Evolutionary conservation across 2,888 invertebrate species (phyloP), one percentile per base, ranked within the genome.

Genomic region (Nymphalis polychloros): DNA sequence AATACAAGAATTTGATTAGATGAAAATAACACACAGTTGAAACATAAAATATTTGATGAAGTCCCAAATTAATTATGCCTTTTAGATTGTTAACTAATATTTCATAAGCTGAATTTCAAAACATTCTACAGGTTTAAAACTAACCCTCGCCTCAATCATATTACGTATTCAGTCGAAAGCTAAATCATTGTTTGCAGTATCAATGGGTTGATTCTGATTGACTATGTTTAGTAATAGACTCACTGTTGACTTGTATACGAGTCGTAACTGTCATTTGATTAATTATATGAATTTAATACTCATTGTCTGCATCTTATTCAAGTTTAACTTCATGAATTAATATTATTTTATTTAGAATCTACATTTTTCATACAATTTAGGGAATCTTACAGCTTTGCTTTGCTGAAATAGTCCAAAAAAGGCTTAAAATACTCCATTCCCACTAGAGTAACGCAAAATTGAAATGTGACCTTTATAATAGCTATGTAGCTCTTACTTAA

Each of bases 121-220:
- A 55, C 27, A 16, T 17, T 16, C 35, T 35, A 35, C 13, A 31
- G 5, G 13, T 41, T 13, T 41, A 41, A 41, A 41, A 41, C 13
- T 13, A 55, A 5, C 17, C 17, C n/a, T 31, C 17, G n/a, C 27
- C 27, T 31, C 53, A 8, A 55, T 17, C 27, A 23, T 6, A 55
- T 55, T 31, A 53, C 53, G 53, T 17, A 53, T 53, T 53, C 53
- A 27, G 53, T 53, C 7, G 27, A 53, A 53, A 53, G 17, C 17
- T 31, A 53, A 53, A 53, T 27, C 27, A 53, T 53, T 53, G 27
- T 27, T 53, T 27, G 27, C 27, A 53, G 53, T 17, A 53, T 27
- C 10, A 52, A 53, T 19, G 3, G 49, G 8, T 49, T 53, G 53
- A 27, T 17, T 16, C 27, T 31, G 53, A 27, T 27, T 16, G 53